These are phyloP conservation scores for Bolinopsis microptera DNA, from an alignment of 37 sponge, comb jelly and placozoan genomes.

Conservation along the genomic window DNA sequence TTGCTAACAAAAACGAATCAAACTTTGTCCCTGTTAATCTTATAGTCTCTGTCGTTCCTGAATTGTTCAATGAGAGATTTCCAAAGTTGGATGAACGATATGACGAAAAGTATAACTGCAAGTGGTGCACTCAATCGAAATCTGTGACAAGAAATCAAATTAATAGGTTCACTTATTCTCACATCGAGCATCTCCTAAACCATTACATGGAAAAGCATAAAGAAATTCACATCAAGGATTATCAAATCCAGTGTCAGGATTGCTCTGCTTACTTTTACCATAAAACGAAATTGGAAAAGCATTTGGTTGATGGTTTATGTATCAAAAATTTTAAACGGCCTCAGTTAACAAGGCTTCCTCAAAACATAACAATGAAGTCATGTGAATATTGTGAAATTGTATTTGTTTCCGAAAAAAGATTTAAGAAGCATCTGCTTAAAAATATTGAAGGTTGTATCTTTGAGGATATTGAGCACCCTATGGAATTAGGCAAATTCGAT, in stretches of 20 bases:
- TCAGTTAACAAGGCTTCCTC: not conserved
- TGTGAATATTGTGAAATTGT: not conserved
- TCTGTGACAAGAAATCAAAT: not conserved
- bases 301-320: not conserved
- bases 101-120: not conserved
- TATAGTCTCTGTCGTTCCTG: not conserved
- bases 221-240: not conserved
- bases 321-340: no score
- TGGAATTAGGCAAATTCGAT: not conserved
- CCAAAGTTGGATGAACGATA: not conserved
- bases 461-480: not conserved
- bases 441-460: not conserved
- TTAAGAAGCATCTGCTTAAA: not conserved
- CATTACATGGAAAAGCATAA: slow-evolving; percentile 12
- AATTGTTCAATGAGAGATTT: not conserved
- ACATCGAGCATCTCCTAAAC: not conserved
- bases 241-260: slow-evolving; percentile 4
- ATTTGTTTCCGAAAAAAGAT: not conserved
- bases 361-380: not conserved
- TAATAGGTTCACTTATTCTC: not conserved
- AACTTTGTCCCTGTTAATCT: not conserved
- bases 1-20: not conserved
- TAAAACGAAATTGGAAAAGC: not conserved
- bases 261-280: slow-evolving; percentile 17
- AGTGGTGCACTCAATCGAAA: slow-evolving; percentile 40